Base-by-base conservation (phyloP, 2,888 invertebrate species). In the Euproctis similis region DNA sequence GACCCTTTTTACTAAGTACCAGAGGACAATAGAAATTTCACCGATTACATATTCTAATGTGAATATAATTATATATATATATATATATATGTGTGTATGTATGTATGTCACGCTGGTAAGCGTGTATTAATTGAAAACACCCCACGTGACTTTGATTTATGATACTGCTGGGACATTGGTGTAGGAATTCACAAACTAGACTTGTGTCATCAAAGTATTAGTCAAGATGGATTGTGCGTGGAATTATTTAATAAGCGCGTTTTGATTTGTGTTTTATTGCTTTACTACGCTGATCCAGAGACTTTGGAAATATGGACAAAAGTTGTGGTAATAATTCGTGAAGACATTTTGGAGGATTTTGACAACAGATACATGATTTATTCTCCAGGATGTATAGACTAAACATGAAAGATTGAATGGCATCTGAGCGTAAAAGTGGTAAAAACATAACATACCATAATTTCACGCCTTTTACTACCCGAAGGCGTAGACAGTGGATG, bases 1-100 rank as follows among this genome's bases (percentile, higher is more conserved):
- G 60, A 56, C 59, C 59, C 62, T 63, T 66, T 64, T 64, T 56
- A 51, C 55, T 46, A 49, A 58, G 52, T 51, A 52, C 39, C 27
- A 24, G n/a, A 35, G 42, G 40, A 59, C 59, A 59, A 59, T 53
- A 32, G 48, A 44, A 48, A 53, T 38, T 46, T 38, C 43, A 46
- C 34, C 46, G 48, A 54, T 58, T 53, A 58, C 49, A 58, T 56
- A 58, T 58, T 58, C 58, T 50, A 54, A 58, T 58, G 58, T 59
- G 58, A 58, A 58, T 58, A 34, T 19, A 17, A 26, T 6, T 14
- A 14, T 6, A 4, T 14, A 14, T 6, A 14, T 30, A 56, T 53
- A 14, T n/a, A n/a, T n/a, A n/a, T n/a, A n/a, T n/a, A n/a, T n/a
- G n/a, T n/a, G n/a, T n/a, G n/a, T n/a, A n/a, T n/a, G n/a, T n/a